Conservation (phyloP, 1,140 invertebrate species). For the Gyrodactylus bullatarudis region DNA sequence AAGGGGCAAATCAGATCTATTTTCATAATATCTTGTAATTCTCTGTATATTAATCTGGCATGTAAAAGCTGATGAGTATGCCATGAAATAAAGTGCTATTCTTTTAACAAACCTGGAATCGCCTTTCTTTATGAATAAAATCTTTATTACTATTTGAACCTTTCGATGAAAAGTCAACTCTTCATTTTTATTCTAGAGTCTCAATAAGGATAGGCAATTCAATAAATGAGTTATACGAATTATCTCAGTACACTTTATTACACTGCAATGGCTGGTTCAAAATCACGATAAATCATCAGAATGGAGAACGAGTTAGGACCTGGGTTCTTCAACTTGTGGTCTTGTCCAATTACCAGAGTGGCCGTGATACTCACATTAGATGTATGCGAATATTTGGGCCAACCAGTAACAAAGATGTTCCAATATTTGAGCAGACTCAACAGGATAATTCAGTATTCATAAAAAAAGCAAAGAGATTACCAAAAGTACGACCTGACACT, state of each 20-base stretch:
- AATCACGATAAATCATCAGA: slow-evolving; percentile 34
- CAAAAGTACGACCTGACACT: background rate
- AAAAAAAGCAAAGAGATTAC: background rate
- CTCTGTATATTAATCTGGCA: too few relatives aligned
- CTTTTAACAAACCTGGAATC: too few relatives aligned
- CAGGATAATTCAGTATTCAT: background rate
- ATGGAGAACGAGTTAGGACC: slow-evolving; percentile 49
- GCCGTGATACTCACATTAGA: slow-evolving; percentile 75
- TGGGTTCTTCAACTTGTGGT: slow-evolving; percentile 52
- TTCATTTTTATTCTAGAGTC: background rate
- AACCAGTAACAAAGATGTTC: slow-evolving; percentile 12
- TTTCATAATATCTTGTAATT: too few relatives aligned
- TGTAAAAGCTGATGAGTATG: too few relatives aligned
- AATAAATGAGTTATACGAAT: background rate
- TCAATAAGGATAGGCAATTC: background rate
- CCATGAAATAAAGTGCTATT: too few relatives aligned
- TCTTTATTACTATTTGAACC: too few relatives aligned
- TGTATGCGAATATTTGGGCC: slow-evolving; percentile 83
- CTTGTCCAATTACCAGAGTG: slow-evolving; percentile 88
- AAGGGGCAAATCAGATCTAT: too few relatives aligned
- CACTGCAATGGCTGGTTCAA: background rate
- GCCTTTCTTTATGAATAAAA: too few relatives aligned
- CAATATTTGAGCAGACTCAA: background rate
- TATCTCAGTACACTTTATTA: background rate
- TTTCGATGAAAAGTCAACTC: too few relatives aligned